Evolutionary conservation across 2,888 invertebrate species (phyloP), one percentile per base, ranked within the genome.

Genomic region (Brenthis ino): DNA sequence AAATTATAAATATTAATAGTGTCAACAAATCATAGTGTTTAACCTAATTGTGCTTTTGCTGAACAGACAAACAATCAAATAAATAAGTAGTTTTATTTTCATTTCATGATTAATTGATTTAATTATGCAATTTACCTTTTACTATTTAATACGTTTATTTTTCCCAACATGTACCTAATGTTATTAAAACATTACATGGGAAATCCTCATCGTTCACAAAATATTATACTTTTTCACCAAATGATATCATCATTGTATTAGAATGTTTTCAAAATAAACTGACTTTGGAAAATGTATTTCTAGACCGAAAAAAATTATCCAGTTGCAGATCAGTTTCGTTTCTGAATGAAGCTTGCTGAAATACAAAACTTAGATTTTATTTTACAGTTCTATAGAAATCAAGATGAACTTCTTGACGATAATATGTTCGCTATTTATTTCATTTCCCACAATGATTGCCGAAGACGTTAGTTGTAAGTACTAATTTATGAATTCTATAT

Each of bases 401-500:
- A 86, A 79, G 75, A 91, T 91, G 89, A 81, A 85, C 74, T 71
- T 83, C 55, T 75, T 75, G 67, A 76, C 75, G 11, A 54, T 89
- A 1, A 51, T 87, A 67, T 80, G 85, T 64, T 73, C 86, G 28
- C 61, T 84, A 2, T 86, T 82, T 73, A 67, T 85, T 43, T 75
- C 82, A 55, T 51, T 86, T 33, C 82, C 87, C 6, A 77, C 80
- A 0, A 77, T 82, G 51, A 79, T 79, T 60, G 86, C 89, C 11
- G 92, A 92, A 70, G 92, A 92, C 65, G 87, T 91, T 4, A 92
- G 90, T 77, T 92, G 92, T 92, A 77, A 92, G 92, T 91, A 70
- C 64, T 55, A 3, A 13, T 14, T 43, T 54, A 60, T 16, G 48
- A 33, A 51, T 70, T 13, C 13, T 43, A 14, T 16, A 16, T 33